A percentile compares a stretch with the other conserved stretches of the same genome.
These are phyloP conservation scores for Okamejei kenojei DNA, from an alignment of 2,797 vertebrate genomes.

Conservation along the genomic window DNA sequence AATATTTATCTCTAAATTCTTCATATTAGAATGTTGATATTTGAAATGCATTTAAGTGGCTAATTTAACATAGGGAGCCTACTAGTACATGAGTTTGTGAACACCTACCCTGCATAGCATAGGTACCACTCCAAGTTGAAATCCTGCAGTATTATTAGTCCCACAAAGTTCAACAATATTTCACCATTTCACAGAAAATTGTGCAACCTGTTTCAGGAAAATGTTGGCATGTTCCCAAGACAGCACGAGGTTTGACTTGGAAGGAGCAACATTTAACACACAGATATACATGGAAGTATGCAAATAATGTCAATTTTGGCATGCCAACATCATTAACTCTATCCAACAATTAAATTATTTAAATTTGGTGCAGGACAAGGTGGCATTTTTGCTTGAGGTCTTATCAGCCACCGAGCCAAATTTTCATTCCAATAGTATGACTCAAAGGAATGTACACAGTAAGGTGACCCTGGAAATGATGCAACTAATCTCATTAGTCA, in stretches of 20 bases:
- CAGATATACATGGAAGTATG: background rate
- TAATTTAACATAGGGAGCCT: background rate
- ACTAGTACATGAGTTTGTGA: background rate
- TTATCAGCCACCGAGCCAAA: background rate
- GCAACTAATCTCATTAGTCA: background rate
- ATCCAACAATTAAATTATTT: background rate
- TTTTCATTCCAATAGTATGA: background rate
- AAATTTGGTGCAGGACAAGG: background rate
- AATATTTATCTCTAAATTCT: background rate
- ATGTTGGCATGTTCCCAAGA: background rate
- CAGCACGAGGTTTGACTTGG: background rate
- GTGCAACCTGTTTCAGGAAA: background rate
- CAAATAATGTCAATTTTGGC: background rate
- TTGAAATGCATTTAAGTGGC: background rate
- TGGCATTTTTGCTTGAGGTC: background rate
- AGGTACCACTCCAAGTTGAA: background rate
- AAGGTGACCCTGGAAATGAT: constrained; percentile 31
- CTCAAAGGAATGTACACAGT: background rate
- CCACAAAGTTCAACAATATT: background rate
- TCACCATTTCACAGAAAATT: background rate
- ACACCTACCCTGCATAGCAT: background rate
- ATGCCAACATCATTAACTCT: background rate
- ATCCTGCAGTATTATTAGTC: background rate
- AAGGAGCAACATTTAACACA: background rate
- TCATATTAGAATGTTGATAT: background rate